These are phyloP conservation scores for Helobdella robusta DNA, from an alignment of 2,888 invertebrate genomes.

Conservation along the genomic window DNA sequence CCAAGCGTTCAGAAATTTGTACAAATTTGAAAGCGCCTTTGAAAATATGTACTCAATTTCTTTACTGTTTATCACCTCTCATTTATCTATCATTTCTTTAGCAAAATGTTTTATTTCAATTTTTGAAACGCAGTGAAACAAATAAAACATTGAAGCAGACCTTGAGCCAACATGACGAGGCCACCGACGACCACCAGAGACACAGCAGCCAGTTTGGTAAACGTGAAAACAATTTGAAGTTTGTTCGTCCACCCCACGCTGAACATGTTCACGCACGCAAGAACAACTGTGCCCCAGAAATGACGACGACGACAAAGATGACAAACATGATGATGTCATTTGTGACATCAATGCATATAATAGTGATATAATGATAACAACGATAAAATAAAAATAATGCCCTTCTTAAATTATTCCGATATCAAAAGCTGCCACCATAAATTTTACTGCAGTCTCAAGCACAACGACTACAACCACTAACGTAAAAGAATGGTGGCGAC, in stretches of 20 bases:
- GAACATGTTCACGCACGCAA: constrained; percentile 12
- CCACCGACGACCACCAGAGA: neutral
- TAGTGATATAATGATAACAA: too few species aligned
- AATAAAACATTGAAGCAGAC: neutral
- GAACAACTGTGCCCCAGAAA: too few species aligned
- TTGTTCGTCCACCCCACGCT: constrained; percentile 15
- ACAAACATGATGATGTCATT: too few species aligned
- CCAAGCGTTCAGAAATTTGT: too few species aligned
- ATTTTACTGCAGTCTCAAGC: too few species aligned
- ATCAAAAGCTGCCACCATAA: too few species aligned
- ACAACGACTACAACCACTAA: constrained; percentile 5
- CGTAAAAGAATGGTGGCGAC: constrained; percentile 13
- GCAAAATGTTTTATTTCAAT: neutral
- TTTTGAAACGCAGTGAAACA: neutral
- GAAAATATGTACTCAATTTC: neutral
- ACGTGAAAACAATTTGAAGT: constrained; percentile 4
- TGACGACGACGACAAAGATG: too few species aligned
- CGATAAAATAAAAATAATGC: too few species aligned
- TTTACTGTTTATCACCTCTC: too few species aligned
- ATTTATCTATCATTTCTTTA: neutral
- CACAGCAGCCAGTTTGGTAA: constrained; percentile 15
- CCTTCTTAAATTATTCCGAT: too few species aligned
- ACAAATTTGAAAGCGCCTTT: neutral
- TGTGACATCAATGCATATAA: too few species aligned
- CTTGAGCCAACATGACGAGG: constrained; percentile 5